Percentiles rank a stretch among this genome's conserved stretches.
Evolutionary conservation across 2,888 invertebrate genomes (phyloP).

Genomic region (Rhagonycha lutea): DNA sequence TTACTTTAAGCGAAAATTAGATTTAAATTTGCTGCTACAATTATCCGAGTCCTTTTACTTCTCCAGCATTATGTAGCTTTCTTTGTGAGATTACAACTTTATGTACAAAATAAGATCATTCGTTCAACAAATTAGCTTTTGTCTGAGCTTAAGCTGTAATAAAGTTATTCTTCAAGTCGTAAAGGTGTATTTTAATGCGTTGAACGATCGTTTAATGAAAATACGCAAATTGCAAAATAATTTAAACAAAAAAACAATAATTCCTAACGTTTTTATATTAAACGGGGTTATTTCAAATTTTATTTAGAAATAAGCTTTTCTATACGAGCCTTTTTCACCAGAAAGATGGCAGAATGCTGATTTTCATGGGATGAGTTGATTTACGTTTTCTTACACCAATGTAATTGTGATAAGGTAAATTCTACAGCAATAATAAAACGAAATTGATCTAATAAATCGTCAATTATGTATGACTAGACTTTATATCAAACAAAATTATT

Average conservation of each 20-base stretch:
- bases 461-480: no score
- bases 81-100: neutral
- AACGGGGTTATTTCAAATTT: neutral
- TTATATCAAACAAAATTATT: no score
- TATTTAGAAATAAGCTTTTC: no score
- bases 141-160: neutral
- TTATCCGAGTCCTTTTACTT: conserved; percentile 19
- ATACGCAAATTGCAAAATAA: neutral
- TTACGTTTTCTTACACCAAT: no score
- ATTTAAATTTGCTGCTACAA: conserved; percentile 24
- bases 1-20: conserved; percentile 17
- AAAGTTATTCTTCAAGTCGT: neutral
- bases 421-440: no score
- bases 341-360: no score
- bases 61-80: conserved; percentile 5
- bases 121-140: neutral
- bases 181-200: neutral
- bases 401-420: no score
- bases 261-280: no score
- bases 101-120: neutral
- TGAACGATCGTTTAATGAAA: neutral
- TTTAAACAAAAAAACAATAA: neutral
- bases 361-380: no score
- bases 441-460: no score
- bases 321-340: no score